phyloP scores from a whole-genome alignment of 2,113 vertebrate genomes.

The Brachypodius melanocephalos region DNA sequence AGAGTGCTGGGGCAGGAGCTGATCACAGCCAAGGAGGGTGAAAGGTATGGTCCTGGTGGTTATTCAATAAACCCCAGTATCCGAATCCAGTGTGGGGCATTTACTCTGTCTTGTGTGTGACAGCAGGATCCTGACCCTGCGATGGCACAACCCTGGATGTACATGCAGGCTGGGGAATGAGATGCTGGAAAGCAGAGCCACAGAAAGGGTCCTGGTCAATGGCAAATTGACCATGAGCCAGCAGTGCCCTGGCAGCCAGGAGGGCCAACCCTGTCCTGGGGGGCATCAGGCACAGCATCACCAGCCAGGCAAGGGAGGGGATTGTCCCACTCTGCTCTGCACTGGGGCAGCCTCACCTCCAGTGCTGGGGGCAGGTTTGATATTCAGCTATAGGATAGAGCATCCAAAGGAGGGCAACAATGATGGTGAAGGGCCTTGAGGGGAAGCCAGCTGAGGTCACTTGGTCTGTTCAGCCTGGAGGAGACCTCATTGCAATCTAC shows the following conservation, averaged over 20 bases:
- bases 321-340: not conserved
- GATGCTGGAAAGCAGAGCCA: not conserved
- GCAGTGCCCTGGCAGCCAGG: not conserved
- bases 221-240: not conserved
- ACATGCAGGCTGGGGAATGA: accelerated
- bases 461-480: not conserved
- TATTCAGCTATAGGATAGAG: not conserved
- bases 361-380: not conserved
- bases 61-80: not conserved
- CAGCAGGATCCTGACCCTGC: not conserved
- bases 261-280: accelerated
- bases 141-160: not conserved
- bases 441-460: not conserved
- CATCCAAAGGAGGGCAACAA: not conserved
- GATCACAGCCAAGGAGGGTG: not conserved
- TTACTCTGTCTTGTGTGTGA: not conserved
- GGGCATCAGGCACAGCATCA: accelerated
- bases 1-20: not conserved
- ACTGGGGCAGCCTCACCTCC: accelerated
- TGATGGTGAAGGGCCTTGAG: not conserved
- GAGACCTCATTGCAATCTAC: not conserved
- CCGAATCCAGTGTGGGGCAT: not conserved
- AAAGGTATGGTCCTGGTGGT: not conserved
- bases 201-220: not conserved
- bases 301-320: accelerated